phyloP scores from a whole-genome alignment of 2,888 invertebrate genomes.

The Drosophila anomalata region DNA sequence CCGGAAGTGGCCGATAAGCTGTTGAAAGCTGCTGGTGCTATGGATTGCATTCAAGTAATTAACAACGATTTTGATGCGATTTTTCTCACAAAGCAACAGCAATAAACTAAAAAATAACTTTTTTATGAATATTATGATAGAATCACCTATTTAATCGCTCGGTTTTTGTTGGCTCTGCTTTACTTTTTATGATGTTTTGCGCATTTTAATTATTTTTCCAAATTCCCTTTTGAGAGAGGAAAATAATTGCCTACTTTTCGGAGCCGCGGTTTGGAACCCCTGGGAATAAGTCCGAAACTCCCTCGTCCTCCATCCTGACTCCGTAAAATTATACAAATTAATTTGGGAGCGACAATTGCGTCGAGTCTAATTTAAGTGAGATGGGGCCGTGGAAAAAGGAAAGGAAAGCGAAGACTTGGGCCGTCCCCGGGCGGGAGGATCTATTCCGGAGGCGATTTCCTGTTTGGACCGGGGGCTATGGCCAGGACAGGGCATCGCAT shows the following conservation, averaged over 20 bases:
- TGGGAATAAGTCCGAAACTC: slow-evolving; percentile 22
- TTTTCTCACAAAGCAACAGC: too few species aligned
- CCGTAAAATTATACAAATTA: slow-evolving; percentile 73
- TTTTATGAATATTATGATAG: too few species aligned
- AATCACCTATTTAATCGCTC: too few species aligned
- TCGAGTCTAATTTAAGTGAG: slow-evolving; percentile 36
- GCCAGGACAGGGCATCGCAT: slow-evolving; percentile 60
- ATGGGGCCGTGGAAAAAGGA: not conserved
- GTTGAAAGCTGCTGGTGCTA: slow-evolving; percentile 13
- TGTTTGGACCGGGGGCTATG: slow-evolving; percentile 37
- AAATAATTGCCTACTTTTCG: slow-evolving; percentile 70
- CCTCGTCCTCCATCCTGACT: not conserved
- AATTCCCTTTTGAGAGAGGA: slow-evolving; percentile 36
- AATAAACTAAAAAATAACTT: too few species aligned
- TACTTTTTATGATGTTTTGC: not conserved
- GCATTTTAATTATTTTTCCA: not conserved
- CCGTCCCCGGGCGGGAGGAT: slow-evolving; percentile 25
- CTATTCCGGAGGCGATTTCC: slow-evolving; percentile 41
- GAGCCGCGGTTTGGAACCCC: slow-evolving; percentile 24
- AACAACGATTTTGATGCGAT: not conserved
- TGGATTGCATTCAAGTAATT: slow-evolving; percentile 18
- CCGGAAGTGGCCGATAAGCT: slow-evolving; percentile 19
- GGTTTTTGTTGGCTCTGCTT: not conserved
- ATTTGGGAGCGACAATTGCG: slow-evolving; percentile 77
- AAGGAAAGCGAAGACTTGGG: not conserved